phyloP scores from a whole-genome alignment of 2,113 vertebrate species.

The Kryptolebias marmoratus region DNA sequence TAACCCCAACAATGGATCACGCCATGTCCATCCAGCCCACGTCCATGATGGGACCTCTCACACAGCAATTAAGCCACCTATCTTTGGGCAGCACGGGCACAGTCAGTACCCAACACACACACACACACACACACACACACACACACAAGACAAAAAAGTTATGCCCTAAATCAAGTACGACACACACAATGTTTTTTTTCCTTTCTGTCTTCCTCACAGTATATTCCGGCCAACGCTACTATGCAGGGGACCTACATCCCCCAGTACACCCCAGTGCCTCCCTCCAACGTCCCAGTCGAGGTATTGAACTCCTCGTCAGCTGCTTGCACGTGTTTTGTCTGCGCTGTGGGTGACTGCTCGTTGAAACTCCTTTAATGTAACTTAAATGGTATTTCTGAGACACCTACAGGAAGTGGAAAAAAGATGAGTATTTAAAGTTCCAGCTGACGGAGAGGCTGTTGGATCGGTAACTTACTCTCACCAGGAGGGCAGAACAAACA shows the following conservation, averaged over 20 bases:
- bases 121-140: not conserved
- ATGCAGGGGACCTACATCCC: conserved; percentile 91
- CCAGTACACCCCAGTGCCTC: conserved; percentile 88
- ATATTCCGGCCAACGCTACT: conserved; percentile 87
- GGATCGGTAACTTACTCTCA: no score
- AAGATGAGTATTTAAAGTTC: no score
- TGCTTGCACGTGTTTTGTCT: no score
- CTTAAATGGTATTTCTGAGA: no score
- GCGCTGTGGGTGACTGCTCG: not conserved
- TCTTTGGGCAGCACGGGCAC: conserved; percentile 88
- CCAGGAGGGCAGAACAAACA: no score
- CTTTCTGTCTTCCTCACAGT: conserved; percentile 74
- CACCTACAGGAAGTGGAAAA: no score
- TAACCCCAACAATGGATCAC: conserved; percentile 89
- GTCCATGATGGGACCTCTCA: conserved; percentile 89
- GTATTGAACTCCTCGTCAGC: conserved; percentile 69
- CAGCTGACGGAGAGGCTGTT: no score
- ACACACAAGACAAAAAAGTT: not conserved
- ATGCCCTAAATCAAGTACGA: not conserved
- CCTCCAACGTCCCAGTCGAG: conserved; percentile 86
- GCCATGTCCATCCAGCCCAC: conserved; percentile 91
- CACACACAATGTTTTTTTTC: conserved; percentile 19
- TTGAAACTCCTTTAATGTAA: not conserved
- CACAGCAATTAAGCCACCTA: conserved; percentile 92
- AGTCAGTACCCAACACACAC: conserved; percentile 75